Evolutionary conservation across 2,888 invertebrate species (phyloP), one percentile per base, ranked within the genome.

Genomic region (Rhynchonema sp.): DNA sequence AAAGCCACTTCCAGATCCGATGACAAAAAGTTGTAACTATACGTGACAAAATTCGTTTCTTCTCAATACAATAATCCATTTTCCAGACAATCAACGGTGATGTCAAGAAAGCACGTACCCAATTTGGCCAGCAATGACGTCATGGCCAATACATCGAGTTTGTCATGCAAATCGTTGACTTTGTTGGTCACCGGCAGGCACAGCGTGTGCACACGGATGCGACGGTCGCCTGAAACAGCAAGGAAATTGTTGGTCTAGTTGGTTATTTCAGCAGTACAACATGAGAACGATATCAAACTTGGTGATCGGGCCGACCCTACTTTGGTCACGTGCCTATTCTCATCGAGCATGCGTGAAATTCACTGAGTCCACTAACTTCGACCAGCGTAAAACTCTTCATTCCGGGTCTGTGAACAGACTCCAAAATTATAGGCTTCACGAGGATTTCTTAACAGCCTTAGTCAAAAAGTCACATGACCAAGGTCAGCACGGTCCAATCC

Each of bases 191-290:
- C 85, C 1, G 96, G 96, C 65, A 98, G 75, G 74, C 94, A 92
- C 64, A 98, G 75, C 0, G 98, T 99, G 76, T 98, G 96, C 23
- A 98, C 96, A 62, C 98, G 82, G 73, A 99, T 99, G 67, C 96
- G 81, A 59, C 98, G 80, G 76, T 98, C 98, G 56, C 88, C 86
- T 85, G 70, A 6, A 66, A 64, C 6, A 17, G 38, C 6, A 38
- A 38, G 17, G n/a, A n/a, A n/a, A n/a, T n/a, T n/a, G n/a, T n/a
- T n/a, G n/a, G n/a, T n/a, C n/a, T n/a, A n/a, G n/a, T n/a, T n/a
- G n/a, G n/a, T n/a, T n/a, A n/a, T n/a, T n/a, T n/a, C n/a, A n/a
- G n/a, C n/a, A n/a, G n/a, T n/a, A n/a, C n/a, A n/a, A n/a, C n/a
- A n/a, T n/a, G n/a, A 38, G 38, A 38, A 38, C 38, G 38, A 6